Percentiles rank a stretch among this genome's conserved stretches.
phyloP scores from a whole-genome alignment of 2,113 vertebrate genomes.

The Nettapus auritus region DNA sequence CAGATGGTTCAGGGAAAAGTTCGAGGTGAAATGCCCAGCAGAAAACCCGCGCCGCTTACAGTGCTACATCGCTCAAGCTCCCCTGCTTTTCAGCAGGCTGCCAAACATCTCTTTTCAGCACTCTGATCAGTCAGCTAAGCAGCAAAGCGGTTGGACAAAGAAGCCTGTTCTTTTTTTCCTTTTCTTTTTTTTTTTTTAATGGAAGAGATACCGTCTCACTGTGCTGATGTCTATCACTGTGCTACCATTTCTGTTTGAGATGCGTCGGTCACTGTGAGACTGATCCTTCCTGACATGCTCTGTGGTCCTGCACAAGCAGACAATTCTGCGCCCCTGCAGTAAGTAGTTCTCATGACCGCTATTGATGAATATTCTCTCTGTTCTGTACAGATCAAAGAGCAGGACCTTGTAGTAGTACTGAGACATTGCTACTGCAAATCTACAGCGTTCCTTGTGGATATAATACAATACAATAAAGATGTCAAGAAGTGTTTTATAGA shows the following conservation, averaged over 20 bases:
- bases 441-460: neutral
- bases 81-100: constrained; percentile 28
- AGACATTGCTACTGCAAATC: neutral
- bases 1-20: constrained; percentile 61
- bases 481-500: neutral
- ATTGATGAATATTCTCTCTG: neutral
- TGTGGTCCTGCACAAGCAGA: neutral
- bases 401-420: neutral
- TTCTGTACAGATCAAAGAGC: neutral
- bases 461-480: neutral
- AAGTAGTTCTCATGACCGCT: neutral
- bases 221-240: neutral
- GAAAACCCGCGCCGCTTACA: constrained; percentile 7
- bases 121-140: constrained; percentile 5
- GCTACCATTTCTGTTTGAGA: rapidly evolving
- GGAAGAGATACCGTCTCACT: neutral
- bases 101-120: constrained; percentile 31
- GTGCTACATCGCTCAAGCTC: neutral
- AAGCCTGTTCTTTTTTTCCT: neutral
- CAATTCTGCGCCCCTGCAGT: neutral
- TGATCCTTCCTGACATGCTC: neutral
- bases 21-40: constrained; percentile 30
- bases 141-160: constrained; percentile 31
- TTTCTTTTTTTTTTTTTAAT: neutral
- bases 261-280: neutral